Evolutionary conservation across 2,888 invertebrate species (phyloP).

Genomic region (Scaptomyza polygonia): DNA sequence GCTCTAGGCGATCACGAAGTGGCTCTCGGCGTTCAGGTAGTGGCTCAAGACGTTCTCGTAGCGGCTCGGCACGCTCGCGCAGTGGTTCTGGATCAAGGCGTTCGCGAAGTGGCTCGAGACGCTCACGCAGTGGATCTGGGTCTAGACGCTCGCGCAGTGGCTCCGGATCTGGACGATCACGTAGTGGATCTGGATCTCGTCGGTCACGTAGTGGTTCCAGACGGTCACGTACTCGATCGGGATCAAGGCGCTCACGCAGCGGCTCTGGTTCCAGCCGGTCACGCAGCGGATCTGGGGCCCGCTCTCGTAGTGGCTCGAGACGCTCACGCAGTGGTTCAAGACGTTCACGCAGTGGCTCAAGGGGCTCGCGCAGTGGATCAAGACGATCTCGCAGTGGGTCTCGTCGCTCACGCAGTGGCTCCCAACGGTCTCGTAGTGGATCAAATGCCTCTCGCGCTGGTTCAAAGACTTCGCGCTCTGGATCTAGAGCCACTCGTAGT

Average conservation of each 20-base stretch:
- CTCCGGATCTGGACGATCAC: slow-evolving; percentile 58
- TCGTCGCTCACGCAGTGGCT: slow-evolving; percentile 64
- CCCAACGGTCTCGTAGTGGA: slow-evolving; percentile 40
- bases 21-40: slow-evolving; percentile 50
- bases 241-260: slow-evolving; percentile 65
- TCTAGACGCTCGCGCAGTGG: slow-evolving; percentile 39
- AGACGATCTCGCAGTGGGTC: slow-evolving; percentile 42
- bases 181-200: slow-evolving; percentile 65
- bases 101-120: not conserved
- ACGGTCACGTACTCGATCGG: slow-evolving; percentile 68
- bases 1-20: slow-evolving; percentile 48
- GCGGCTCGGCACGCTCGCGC: slow-evolving; percentile 62
- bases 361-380: slow-evolving; percentile 70
- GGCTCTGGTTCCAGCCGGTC: slow-evolving; percentile 36
- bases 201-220: slow-evolving; percentile 49
- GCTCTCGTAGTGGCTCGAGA: slow-evolving; percentile 64
- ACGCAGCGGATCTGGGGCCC: slow-evolving; percentile 68
- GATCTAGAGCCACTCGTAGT: slow-evolving; percentile 51
- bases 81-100: slow-evolving; percentile 53
- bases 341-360: slow-evolving; percentile 49
- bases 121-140: not conserved
- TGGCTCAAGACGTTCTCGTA: slow-evolving; percentile 57
- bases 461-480: slow-evolving; percentile 58
- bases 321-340: slow-evolving; percentile 33
- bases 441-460: slow-evolving; percentile 44